Evolutionary conservation across 2,888 invertebrate genomes (phyloP), one percentile per base, ranked within the genome.

Genomic region (Cheilosia impressa): DNA sequence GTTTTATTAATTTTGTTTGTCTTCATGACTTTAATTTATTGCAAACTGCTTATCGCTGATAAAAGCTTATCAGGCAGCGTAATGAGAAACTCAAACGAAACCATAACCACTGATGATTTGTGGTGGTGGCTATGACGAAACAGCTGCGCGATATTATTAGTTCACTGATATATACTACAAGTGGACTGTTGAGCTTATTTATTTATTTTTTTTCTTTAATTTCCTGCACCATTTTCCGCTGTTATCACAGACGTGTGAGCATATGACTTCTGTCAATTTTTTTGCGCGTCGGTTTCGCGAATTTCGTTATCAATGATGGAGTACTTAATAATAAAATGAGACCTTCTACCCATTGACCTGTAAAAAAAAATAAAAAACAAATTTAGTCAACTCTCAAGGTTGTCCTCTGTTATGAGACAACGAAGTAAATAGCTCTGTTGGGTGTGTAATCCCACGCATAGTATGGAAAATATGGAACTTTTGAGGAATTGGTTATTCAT

Each of bases 311-410:
- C 66, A 60, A 17, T 60, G 60, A 19, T 22, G 31, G 45, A 19
- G 47, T 55, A 73, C 34, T 47, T 15, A 34, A 31, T 31, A 38
- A 38, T 27, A 57, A 9, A 57, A 65, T 47, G 24, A 27, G 41
- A 66, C 50, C 24, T 50, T 38, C 58, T 43, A 58, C 50, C 41
- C 66, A 22, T 58, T 50, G 75, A 66, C 75, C 66, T 58, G 50
- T 19, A 22, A 5, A 4, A 27, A 41, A 58, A 58, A 58, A 31
- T 38, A 24, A 34, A 22, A 6, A 55, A 50, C 52, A 41, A 60
- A 58, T 60, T 66, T 19, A 65, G 15, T 41, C 2, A 34, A 38
- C 17, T 43, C 57, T 38, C 57, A 58, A 66, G 50, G 58, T 15
- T 52, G 58, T 38, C n/a, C 41, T 41, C 41, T 41, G 27, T 0